Evolutionary conservation across 2,888 invertebrate species (phyloP), one percentile per base, ranked within the genome.

Genomic region (Conus canariensis): DNA sequence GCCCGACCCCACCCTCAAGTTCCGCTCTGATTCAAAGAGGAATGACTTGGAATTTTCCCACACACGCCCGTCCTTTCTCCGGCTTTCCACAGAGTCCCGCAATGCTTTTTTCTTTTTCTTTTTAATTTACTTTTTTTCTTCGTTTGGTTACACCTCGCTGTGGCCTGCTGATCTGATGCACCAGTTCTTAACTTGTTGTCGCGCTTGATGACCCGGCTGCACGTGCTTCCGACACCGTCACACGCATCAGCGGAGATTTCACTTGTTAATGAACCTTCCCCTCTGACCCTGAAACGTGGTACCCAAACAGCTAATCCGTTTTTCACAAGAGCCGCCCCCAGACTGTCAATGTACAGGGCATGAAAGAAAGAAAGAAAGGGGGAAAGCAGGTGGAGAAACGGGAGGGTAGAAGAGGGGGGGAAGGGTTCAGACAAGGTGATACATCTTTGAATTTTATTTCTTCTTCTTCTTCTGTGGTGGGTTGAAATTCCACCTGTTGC

Each of bases 261-360:
- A 74, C 87, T 7, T 45, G 22, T 45, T 86, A 87, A 87, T 87
- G 87, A 87, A 87, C 74, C 58, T 45, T 87, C 30, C 67, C 87
- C 87, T 58, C n/a, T 74, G 58, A 87, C 87, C 87, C 58, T 58
- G 16, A 30, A 87, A 87, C 74, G 22, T 59, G 16, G 10, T 64
- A 64, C 14, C 7, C 16, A 59, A 45, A 74, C 74, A 86, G 86
- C 59, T 86, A 86, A 86, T 86, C 86, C 86, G 86, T 86, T 45
- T 86, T 86, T 45, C 12, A 45, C 64, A 45, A 22, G 22, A 70
- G 70, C 70, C 70, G 19, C 19, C 70, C 22, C 70, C 8, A 70
- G 7, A 70, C 0, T 70, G n/a, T 70, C 19, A 22, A 7, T 22
- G 70, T 70, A 56, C 56, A 6, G 22, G 45, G 5, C 82, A 58